Percentiles rank a stretch among this genome's conserved stretches.
Evolutionary conservation across 2,888 invertebrate species (phyloP).

Genomic region (Polydrusus cervinus): DNA sequence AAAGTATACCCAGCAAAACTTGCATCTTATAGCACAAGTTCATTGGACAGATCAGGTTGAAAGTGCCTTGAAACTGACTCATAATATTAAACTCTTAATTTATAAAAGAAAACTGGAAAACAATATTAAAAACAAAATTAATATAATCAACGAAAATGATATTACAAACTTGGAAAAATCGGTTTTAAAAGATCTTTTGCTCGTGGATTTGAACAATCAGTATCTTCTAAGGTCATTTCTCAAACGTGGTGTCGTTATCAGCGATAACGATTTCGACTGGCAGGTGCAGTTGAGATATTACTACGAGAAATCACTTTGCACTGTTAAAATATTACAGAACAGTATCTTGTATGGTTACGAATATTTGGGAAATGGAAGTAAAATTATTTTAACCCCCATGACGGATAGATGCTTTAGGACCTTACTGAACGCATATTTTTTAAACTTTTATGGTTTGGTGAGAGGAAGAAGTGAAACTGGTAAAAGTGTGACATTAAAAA

Average conservation of each 20-base stretch:
- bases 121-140: conserved; percentile 54
- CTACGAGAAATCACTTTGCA: conserved; percentile 76
- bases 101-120: conserved; percentile 54
- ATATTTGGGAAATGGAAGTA: conserved; percentile 84
- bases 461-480: conserved; percentile 88
- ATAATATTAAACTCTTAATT: conserved; percentile 57
- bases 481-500: conserved; percentile 92
- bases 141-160: conserved; percentile 61
- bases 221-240: conserved; percentile 81
- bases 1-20: conserved; percentile 57
- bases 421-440: conserved; percentile 84
- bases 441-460: conserved; percentile 85
- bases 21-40: conserved; percentile 56
- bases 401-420: conserved; percentile 87
- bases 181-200: conserved; percentile 70
- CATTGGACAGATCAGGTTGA: conserved; percentile 71
- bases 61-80: conserved; percentile 60
- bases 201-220: conserved; percentile 74
- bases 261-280: conserved; percentile 81
- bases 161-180: conserved; percentile 58
- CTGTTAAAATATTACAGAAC: conserved; percentile 83
- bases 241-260: conserved; percentile 77
- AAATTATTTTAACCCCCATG: conserved; percentile 81
- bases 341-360: conserved; percentile 86
- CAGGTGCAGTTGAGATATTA: conserved; percentile 85